A percentile compares a stretch with the other conserved stretches of the same genome.
These are phyloP conservation scores for Hesperia comma DNA, from an alignment of 2,888 invertebrate genomes.

Conservation along the genomic window DNA sequence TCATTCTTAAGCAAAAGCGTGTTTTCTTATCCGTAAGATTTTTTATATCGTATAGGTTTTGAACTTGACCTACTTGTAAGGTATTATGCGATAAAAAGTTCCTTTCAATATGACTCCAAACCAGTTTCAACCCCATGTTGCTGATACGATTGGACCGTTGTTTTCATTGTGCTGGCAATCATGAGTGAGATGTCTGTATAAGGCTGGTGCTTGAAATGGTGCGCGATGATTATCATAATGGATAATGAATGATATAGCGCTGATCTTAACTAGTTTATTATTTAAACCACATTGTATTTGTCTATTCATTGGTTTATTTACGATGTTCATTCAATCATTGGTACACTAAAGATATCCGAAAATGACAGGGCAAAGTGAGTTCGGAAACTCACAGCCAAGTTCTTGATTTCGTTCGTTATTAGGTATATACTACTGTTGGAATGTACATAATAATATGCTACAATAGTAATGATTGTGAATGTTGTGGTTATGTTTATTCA, in stretches of 20 bases:
- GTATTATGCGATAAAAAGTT: neutral
- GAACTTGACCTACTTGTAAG: constrained; percentile 20
- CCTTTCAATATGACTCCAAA: constrained; percentile 5
- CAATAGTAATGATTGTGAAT: no score
- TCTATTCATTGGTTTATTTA: constrained; percentile 1
- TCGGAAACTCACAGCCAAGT: no score
- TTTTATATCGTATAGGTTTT: constrained; percentile 33
- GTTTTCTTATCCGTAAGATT: neutral
- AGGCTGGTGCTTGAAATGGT: neutral
- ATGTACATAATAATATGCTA: no score
- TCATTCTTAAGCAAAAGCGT: neutral
- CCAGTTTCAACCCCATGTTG: constrained; percentile 10
- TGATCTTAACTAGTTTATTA: constrained; percentile 12
- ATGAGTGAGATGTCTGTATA: neutral
- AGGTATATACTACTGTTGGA: no score
- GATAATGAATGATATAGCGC: constrained; percentile 20
- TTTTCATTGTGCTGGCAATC: neutral
- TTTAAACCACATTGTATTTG: constrained; percentile 18
- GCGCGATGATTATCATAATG: constrained; percentile 24
- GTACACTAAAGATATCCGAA: no score
- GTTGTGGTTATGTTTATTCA: no score
- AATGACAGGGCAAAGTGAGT: no score
- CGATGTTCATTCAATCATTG: constrained; percentile 1
- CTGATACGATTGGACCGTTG: constrained; percentile 2
- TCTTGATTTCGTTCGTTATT: no score